A percentile compares a stretch with the other conserved stretches of the same genome.
Evolutionary conservation across 53 echinoderm and acorn worm genomes (phyloP).

Genomic region (Paracentrotus lividus): DNA sequence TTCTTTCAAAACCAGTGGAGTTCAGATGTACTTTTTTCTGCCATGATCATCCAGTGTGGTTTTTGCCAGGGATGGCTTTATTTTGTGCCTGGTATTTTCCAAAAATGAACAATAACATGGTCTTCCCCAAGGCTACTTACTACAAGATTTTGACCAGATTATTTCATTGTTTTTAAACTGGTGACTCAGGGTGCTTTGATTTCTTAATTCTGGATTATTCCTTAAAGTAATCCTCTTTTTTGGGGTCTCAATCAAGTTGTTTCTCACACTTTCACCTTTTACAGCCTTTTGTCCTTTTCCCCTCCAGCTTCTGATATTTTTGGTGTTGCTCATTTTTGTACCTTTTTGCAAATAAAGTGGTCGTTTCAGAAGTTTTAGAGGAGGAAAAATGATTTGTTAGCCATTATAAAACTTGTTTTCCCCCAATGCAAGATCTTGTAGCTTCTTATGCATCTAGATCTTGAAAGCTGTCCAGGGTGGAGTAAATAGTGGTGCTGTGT

Average conservation of each 20-base stretch:
- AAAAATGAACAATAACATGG: not conserved
- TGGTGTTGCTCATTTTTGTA: no score
- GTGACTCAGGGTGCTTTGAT: slow-evolving; percentile 7
- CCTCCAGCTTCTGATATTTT: no score
- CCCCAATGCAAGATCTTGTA: no score
- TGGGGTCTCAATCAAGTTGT: not conserved
- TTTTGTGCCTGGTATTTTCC: not conserved
- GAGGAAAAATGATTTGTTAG: no score
- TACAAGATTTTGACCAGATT: not conserved
- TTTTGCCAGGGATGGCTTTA: not conserved
- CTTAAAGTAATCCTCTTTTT: not conserved
- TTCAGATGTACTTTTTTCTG: slow-evolving; percentile 15
- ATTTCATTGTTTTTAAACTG: not conserved
- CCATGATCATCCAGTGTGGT: not conserved
- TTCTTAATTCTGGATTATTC: not conserved
- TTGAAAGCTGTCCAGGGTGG: no score
- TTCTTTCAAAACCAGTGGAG: not conserved
- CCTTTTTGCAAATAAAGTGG: not conserved
- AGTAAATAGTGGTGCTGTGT: no score
- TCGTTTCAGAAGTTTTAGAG: not conserved
- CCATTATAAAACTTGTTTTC: no score
- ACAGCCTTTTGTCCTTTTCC: not conserved
- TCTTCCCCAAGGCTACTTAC: not conserved
- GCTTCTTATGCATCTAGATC: no score
- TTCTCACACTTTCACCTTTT: not conserved